Evolutionary conservation across 2,888 invertebrate genomes (phyloP), one percentile per base, ranked within the genome.

Genomic region (Galerucella calmariensis): DNA sequence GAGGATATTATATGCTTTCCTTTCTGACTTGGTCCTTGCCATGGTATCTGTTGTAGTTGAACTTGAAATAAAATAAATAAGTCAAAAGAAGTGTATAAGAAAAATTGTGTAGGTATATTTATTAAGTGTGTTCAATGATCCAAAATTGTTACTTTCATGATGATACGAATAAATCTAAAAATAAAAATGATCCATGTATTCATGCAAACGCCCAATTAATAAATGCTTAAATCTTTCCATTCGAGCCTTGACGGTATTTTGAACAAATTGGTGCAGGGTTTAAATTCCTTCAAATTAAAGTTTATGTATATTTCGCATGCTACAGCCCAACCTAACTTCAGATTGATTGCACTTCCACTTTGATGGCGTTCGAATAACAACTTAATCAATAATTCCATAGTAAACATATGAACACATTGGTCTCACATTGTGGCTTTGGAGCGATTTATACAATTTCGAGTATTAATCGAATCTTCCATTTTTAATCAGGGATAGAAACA

Each of bases 301-400:
- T 72, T 72, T 67, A 72, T 72, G 65, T 66, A 46, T 20, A 12
- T 66, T 46, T 72, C 48, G 72, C 72, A 46, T 72, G 72, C 24
- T 35, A 46, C 53, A 56, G 48, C 48, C 35, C 8, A 62, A 62
- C 35, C 35, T 27, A 62, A 62, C 35, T 27, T 14, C 27, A 62
- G 35, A 41, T 41, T 41, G 41, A 35, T 59, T 58, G 20, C 46
- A 58, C 53, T 67, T 58, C 16, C 41, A 72, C 72, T 72, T 59
- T 66, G 48, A 24, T 58, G 46, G 44, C 59, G 14, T 59, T 59
- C 9, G 20, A 46, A n/a, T 58, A 8, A 20, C 27, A 20, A 68
- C 12, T 24, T 41, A 9, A 41, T 41, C 27, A 58, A 58, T 24
- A n/a, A 68, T 68, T n/a, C 12, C 35, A 59, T 58, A 9, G n/a